Evolutionary conservation across 1,140 invertebrate species (phyloP), one percentile per base, ranked within the genome.

Genomic region (Ceratosolen solmsi): DNA sequence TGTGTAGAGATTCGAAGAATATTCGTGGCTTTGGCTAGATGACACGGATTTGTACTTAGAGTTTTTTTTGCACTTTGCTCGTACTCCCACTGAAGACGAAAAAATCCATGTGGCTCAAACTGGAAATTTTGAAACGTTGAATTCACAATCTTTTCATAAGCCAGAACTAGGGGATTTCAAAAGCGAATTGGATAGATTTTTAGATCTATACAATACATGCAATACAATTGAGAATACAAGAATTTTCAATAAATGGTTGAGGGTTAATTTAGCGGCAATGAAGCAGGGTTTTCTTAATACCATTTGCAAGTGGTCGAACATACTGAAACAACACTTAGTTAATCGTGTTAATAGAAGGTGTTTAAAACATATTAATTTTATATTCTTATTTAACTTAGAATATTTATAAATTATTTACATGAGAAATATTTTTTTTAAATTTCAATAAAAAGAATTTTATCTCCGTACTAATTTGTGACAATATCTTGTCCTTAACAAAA

Each of bases 271-370:
- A 22, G 93, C 91, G 76, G 93, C 94, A 58, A 95, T 97, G 78
- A 96, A 96, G 86, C 94, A 96, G 82, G 92, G 93, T 60, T 92
- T 97, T 8, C 93, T 97, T 85, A 95, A 95, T 84, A 94, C 94
- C 70, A 93, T 96, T 72, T 95, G 95, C 86, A 94, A 95, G 83
- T 97, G 96, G 96, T 94, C 94, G 71, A 94, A 94, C 84, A 92
- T 96, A 84, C 95, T 96, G 86, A 97, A 97, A 86, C 93, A 94
- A 79, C 93, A 97, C 91, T 89, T 97, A 2, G 93, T 95, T 81
- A 93, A 96, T 83, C 93, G 94, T 85, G 95, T 96, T 0, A 94
- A 94, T 60, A 94, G 86, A 0, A 93, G 90, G 93, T 92, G 86
- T 71, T 79, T 46, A 49, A 76, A 80, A 49, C 74, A 15, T 79